phyloP scores from a whole-genome alignment of 2,888 invertebrate species.

The Phania funesta region DNA sequence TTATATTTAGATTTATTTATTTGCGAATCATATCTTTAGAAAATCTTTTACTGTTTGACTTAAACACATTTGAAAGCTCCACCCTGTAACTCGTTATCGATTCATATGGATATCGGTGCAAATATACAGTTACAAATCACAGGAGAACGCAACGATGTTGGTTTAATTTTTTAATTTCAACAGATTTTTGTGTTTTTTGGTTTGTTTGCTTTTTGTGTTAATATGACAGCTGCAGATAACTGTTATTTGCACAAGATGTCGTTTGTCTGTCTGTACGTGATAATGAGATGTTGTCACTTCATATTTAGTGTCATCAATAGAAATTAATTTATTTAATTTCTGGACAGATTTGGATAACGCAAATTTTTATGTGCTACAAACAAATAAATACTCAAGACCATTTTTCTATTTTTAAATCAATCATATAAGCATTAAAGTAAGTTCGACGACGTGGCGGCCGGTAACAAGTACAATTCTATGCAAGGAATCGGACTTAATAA shows the following conservation, averaged over 20 bases:
- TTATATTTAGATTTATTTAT: not conserved
- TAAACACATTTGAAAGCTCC: not conserved
- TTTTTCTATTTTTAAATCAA: too few species aligned
- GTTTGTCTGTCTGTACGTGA: not conserved
- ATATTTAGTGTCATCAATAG: slow-evolving; percentile 20
- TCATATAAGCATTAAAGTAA: too few species aligned
- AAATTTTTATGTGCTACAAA: too few species aligned
- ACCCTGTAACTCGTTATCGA: slow-evolving; percentile 1
- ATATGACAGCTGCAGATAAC: slow-evolving; percentile 24
- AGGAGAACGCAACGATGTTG: slow-evolving; percentile 12
- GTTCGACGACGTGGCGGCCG: too few species aligned
- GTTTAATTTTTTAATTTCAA: not conserved
- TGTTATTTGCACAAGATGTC: slow-evolving; percentile 39
- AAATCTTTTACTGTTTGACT: not conserved
- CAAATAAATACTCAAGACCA: too few species aligned
- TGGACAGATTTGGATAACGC: not conserved
- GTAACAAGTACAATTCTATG: too few species aligned
- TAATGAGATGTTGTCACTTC: slow-evolving; percentile 56
- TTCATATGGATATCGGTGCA: not conserved
- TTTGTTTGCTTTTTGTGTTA: slow-evolving; percentile 13
- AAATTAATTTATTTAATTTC: slow-evolving; percentile 22
- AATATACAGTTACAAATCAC: not conserved
- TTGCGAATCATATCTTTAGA: not conserved
- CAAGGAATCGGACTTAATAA: too few species aligned
- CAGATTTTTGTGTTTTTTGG: not conserved